phyloP scores from a whole-genome alignment of 2,113 vertebrate species.

The Neolamprologus toae region DNA sequence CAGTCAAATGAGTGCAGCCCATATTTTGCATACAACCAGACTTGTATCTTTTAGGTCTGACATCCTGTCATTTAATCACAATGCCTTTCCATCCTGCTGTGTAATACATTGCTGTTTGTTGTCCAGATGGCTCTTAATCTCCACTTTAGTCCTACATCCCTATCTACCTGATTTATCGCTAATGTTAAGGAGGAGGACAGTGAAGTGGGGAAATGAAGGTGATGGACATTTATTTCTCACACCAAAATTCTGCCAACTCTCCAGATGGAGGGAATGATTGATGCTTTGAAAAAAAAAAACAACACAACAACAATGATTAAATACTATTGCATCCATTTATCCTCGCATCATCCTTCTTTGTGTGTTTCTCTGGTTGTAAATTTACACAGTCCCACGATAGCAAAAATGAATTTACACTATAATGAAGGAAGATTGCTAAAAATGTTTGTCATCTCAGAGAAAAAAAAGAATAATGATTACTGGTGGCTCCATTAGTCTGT shows the following conservation, averaged over 20 bases:
- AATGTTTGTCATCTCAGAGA: neutral
- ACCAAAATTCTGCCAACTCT: neutral
- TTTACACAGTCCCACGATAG: neutral
- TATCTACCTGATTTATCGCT: neutral
- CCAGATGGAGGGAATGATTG: neutral
- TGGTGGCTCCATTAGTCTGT: neutral
- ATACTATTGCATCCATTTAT: neutral
- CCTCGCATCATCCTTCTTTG: neutral
- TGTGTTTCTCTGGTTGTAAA: neutral
- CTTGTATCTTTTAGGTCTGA: neutral
- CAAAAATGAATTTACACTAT: neutral
- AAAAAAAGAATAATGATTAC: neutral
- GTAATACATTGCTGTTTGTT: neutral
- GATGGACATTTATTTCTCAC: neutral
- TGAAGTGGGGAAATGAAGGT: neutral
- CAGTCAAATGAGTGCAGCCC: neutral
- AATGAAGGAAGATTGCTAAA: neutral
- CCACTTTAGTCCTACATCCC: neutral
- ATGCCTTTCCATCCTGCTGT: neutral
- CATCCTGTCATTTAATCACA: neutral
- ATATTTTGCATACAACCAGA: neutral
- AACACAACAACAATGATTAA: conserved; percentile 1
- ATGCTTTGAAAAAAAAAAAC: neutral
- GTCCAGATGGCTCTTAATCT: conserved; percentile 1
- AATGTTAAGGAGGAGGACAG: neutral